phyloP scores from a whole-genome alignment of 2,113 vertebrate species.

The Burhinus bistriatus region DNA sequence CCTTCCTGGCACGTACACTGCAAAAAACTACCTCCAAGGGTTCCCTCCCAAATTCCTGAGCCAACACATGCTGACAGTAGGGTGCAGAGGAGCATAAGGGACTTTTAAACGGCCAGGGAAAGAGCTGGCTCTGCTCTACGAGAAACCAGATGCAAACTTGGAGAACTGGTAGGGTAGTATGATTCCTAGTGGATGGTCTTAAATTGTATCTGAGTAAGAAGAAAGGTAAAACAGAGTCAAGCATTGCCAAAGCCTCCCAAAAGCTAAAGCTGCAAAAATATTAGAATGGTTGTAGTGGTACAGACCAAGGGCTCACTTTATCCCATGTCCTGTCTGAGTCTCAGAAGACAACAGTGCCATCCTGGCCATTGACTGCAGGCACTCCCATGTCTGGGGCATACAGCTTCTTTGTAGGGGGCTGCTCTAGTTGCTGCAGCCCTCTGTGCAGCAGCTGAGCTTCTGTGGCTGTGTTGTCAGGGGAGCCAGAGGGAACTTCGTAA shows the following conservation, averaged over 20 bases:
- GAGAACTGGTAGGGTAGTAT: not conserved
- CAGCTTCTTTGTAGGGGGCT: not conserved
- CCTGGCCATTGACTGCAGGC: not conserved
- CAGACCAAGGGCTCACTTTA: not conserved
- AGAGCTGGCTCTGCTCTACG: not conserved
- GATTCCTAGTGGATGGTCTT: not conserved
- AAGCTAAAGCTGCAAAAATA: not conserved
- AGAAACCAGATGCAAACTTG: not conserved
- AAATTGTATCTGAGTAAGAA: not conserved
- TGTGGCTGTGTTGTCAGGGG: not conserved
- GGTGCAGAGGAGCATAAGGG: not conserved
- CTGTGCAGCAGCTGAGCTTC: not conserved
- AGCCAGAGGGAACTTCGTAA: not conserved
- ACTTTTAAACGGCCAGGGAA: not conserved
- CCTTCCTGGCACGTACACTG: not conserved
- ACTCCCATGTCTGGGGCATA: accelerated
- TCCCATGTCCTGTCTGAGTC: not conserved
- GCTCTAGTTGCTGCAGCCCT: not conserved
- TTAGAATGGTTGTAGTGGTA: not conserved
- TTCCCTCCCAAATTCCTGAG: not conserved
- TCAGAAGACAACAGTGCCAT: not conserved
- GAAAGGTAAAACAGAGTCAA: not conserved
- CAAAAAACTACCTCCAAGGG: not conserved
- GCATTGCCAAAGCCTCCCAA: not conserved
- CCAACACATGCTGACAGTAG: not conserved